Evolutionary conservation across 2,113 vertebrate species (phyloP).

Genomic region (Ceratotherium simum): DNA sequence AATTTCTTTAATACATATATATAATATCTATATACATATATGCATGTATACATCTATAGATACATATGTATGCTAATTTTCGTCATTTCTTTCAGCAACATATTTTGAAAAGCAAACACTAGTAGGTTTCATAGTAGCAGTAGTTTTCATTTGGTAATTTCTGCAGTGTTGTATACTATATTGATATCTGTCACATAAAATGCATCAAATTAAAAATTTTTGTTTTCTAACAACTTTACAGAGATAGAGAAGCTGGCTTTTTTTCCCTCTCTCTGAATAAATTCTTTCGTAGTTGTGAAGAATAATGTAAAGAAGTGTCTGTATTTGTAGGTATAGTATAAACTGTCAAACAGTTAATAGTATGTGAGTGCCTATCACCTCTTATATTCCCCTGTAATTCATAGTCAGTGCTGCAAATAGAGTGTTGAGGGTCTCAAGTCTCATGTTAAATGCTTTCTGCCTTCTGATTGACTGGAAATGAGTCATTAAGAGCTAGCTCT

Average conservation of each 20-base stretch:
- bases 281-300: background rate
- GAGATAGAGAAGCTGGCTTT: background rate
- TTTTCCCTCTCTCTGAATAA: background rate
- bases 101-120: background rate
- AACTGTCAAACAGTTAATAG: background rate
- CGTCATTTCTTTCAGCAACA: background rate
- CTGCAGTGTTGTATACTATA: background rate
- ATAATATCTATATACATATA: background rate
- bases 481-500: constrained; percentile 54
- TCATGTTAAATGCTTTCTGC: constrained; percentile 51
- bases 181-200: background rate
- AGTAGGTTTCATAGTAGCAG: background rate
- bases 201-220: background rate
- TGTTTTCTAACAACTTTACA: background rate
- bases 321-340: background rate
- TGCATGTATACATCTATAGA: background rate
- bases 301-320: background rate
- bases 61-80: background rate
- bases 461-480: constrained; percentile 66
- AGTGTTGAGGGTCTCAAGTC: background rate
- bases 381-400: background rate
- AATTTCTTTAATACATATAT: background rate
- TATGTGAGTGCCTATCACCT: background rate
- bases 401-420: background rate
- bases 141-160: background rate